These are phyloP conservation scores for Festucalex cinctus DNA, from an alignment of 2,113 vertebrate genomes.

Conservation along the genomic window DNA sequence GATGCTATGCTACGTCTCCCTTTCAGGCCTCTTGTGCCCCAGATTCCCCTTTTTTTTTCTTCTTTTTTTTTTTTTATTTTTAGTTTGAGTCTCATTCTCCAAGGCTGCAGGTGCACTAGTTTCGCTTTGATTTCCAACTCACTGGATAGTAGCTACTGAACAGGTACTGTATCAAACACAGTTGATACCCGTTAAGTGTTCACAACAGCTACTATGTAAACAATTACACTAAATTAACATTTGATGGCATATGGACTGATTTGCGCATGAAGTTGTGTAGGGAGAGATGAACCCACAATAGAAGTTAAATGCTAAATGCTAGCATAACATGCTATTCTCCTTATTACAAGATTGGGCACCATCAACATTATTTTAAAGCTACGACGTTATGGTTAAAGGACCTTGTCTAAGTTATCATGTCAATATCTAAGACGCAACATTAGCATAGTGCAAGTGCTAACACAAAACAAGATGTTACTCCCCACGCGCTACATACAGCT, in stretches of 20 bases:
- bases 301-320: not conserved
- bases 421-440: too few relatives aligned
- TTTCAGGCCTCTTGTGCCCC: constrained; percentile 65
- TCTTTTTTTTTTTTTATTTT: constrained; percentile 42
- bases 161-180: not conserved
- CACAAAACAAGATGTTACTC: too few relatives aligned
- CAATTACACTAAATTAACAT: not conserved
- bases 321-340: not conserved
- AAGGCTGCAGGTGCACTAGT: constrained; percentile 56
- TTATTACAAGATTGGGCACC: too few relatives aligned
- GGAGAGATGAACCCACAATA: not conserved
- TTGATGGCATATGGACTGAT: not conserved
- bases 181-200: not conserved
- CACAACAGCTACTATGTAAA: not conserved
- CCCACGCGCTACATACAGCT: too few relatives aligned
- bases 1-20: constrained; percentile 60
- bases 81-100: constrained; percentile 21
- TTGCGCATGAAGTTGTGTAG: not conserved
- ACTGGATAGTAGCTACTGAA: not conserved
- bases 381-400: too few relatives aligned
- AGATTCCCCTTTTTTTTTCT: constrained; percentile 59
- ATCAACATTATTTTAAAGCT: too few relatives aligned
- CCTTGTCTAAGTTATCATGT: too few relatives aligned
- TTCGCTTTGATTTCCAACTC: constrained; percentile 26
- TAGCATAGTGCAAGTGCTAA: too few relatives aligned